A percentile compares a stretch with the other conserved stretches of the same genome.
These are phyloP conservation scores for Vidua macroura DNA, from an alignment of 2,113 vertebrate species.

Conservation along the genomic window DNA sequence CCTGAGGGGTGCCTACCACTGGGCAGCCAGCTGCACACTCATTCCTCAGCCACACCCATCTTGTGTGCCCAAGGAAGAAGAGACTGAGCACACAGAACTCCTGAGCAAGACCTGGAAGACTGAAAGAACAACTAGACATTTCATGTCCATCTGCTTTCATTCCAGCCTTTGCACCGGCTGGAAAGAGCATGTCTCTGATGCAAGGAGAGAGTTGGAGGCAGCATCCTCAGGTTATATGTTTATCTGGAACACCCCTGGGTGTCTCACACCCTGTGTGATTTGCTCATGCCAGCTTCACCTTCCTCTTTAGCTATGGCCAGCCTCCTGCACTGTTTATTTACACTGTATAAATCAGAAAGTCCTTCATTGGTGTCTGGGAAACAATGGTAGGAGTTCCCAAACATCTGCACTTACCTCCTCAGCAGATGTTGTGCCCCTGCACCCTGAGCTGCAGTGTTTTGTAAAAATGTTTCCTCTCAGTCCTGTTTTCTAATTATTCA, in stretches of 20 bases:
- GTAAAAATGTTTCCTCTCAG: background rate
- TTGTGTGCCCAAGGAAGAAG: background rate
- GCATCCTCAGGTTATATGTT: background rate
- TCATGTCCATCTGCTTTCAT: background rate
- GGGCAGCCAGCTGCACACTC: background rate
- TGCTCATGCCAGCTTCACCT: background rate
- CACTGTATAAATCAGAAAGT: background rate
- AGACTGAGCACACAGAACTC: background rate
- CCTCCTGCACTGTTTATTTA: background rate
- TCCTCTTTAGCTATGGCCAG: background rate
- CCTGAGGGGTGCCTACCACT: background rate
- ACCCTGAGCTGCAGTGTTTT: background rate
- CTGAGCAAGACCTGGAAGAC: background rate
- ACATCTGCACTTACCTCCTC: background rate
- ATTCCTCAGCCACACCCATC: background rate
- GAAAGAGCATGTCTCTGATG: background rate
- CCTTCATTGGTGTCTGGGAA: background rate
- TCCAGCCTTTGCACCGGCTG: background rate
- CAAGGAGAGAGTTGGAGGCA: background rate
- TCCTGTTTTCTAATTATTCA: background rate
- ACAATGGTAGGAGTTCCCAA: background rate
- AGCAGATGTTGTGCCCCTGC: background rate
- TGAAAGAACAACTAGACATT: background rate
- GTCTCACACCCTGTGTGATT: background rate
- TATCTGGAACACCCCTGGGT: background rate